Base-by-base conservation (phyloP, 1,140 invertebrate species). In the Homalodisca vitripennis region DNA sequence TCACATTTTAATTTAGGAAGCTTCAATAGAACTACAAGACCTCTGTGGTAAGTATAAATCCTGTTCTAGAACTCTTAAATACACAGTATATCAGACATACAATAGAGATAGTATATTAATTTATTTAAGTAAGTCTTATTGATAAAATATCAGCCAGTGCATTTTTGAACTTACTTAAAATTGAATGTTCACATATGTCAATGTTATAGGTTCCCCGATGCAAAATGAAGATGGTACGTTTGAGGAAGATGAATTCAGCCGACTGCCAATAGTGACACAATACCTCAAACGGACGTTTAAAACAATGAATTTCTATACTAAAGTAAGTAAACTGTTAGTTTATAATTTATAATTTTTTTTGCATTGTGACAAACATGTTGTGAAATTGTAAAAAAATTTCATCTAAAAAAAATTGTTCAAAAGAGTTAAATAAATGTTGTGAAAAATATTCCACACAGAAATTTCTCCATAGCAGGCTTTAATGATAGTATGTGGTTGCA, bases 171-270 rank as follows among this genome's bases (percentile, higher is more conserved):
- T 46, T 12, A 46, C 41, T 46, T 46, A n/a, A 46, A 46, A 46
- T n/a, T n/a, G n/a, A n/a, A n/a, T n/a, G n/a, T n/a, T n/a, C n/a
- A n/a, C n/a, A n/a, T n/a, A n/a, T n/a, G n/a, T n/a, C n/a, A 77
- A 90, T 66, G 86, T 86, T 74, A 84, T 89, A 80, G 91, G 92
- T 13, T 84, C 85, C 22, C 92, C 93, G 0, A 80, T 84, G 30
- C 80, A 81, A 20, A 92, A 93, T 76, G 85, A 87, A 55, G 82
- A 92, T 30, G 94, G 94, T 3, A 84, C 89, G 65, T 72, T 85
- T 31, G 85, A 95, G 29, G 84, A 88, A 78, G 94, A 97, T 84
- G 91, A 96, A 81, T 95, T 91, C 77, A 86, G 85, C 51, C 74
- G 89, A 70, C 82, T 92, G 79, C 88, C 92, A 34, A 76, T 84